Evolutionary conservation across 2,888 invertebrate genomes (phyloP).

Genomic region (Gastrophysa polygoni): DNA sequence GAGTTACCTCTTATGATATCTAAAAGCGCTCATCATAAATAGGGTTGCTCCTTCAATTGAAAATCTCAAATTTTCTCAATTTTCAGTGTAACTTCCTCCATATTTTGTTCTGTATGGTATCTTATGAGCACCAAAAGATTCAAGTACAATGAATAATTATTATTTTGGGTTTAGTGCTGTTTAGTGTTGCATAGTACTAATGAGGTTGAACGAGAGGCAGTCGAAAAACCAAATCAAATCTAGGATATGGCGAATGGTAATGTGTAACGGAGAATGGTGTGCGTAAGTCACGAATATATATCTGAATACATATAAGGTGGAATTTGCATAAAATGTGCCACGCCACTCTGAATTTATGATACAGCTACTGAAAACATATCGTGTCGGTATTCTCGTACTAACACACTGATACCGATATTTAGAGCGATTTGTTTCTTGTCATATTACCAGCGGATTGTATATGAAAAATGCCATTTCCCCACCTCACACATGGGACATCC

Average conservation of each 20-base stretch:
- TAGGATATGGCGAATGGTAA: conserved; percentile 6
- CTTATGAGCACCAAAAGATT: no score
- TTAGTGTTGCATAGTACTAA: background rate
- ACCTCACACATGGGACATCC: background rate
- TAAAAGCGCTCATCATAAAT: no score
- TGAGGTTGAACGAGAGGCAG: background rate
- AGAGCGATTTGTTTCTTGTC: conserved; percentile 30
- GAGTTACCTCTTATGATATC: no score
- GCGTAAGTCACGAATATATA: conserved; percentile 47
- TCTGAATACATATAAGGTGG: conserved; percentile 44
- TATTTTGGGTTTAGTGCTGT: background rate
- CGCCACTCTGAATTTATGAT: conserved; percentile 45
- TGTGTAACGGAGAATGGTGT: conserved; percentile 28
- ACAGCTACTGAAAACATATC: conserved; percentile 42
- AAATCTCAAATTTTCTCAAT: no score
- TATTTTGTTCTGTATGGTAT: no score
- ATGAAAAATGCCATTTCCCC: background rate
- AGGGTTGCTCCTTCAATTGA: no score
- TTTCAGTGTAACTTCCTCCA: no score
- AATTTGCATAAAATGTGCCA: conserved; percentile 48
- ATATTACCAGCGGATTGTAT: background rate
- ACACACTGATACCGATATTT: conserved; percentile 41
- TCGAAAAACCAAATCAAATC: conserved; percentile 10
- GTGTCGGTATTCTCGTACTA: conserved; percentile 45
- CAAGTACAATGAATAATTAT: no score